Evolutionary conservation across 1,140 invertebrate genomes (phyloP), one percentile per base, ranked within the genome.

Genomic region (Dinothrombium tinctorium): DNA sequence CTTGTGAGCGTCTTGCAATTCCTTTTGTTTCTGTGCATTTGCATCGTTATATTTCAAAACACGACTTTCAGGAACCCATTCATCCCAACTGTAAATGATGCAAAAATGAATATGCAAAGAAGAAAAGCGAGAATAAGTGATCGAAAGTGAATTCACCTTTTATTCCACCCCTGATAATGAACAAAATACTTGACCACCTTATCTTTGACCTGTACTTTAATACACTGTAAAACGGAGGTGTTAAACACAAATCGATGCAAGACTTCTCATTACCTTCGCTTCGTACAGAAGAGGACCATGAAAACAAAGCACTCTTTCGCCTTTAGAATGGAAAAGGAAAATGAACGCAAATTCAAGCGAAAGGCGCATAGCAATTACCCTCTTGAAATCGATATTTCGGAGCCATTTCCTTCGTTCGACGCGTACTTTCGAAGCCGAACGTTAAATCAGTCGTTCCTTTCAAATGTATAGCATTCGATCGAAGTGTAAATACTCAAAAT

Each of bases 81-180:
- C 89, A 56, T 95, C 87, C 89, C 87, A 94, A 64, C 84, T 90
- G 32, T 14, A 17, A 14, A 6, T 14, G 17, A 6, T 14, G 17
- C 11, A 33, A 7, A 33, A 14, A 7, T 7, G 17, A 33, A 9
- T 14, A 9, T 33, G 32, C 32, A 14, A 17, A 11, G 17, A 33
- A 33, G 15, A 5, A 33, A 33, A 33, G 17, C 7, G 17, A 33
- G 17, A 33, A 33, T 5, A 33, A 33, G 6, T 14, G 5, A 14
- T 8, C 11, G 7, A 9, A 7, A 33, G 7, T 6, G 5, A 14
- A 28, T 11, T 38, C 29, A 66, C 64, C 67, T 92, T 69, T 92
- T 92, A 59, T 87, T 92, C 86, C 86, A 94, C 6, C 87, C 87
- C 51, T 82, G 82, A 61, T 95, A 94, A 60, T 95, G 89, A 47